These are phyloP conservation scores for Tiaroga cobitis DNA, from an alignment of 2,797 vertebrate species.

Conservation along the genomic window DNA sequence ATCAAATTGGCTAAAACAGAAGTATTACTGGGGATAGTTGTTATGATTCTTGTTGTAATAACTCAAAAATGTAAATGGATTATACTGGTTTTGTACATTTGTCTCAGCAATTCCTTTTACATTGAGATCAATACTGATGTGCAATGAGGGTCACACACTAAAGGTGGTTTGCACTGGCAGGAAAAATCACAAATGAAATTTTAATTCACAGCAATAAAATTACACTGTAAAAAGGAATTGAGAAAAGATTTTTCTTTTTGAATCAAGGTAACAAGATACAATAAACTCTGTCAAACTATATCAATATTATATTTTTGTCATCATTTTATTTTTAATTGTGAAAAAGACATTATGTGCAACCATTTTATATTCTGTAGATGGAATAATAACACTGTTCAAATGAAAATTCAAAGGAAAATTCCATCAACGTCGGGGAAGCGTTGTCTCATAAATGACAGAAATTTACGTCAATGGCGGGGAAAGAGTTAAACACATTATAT, in stretches of 20 bases:
- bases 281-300: background rate
- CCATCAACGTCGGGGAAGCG: too few relatives aligned
- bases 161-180: background rate
- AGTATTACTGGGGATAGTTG: background rate
- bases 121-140: background rate
- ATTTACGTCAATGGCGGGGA: too few relatives aligned
- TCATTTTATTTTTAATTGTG: too few relatives aligned
- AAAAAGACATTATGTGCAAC: background rate
- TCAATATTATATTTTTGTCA: too few relatives aligned
- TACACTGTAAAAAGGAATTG: background rate
- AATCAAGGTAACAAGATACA: background rate
- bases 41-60: background rate
- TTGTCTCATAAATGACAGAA: too few relatives aligned
- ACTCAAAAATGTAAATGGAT: background rate
- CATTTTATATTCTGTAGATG: background rate
- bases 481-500: background rate
- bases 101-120: background rate
- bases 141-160: background rate
- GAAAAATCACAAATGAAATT: background rate
- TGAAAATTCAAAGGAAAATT: background rate
- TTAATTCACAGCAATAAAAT: background rate
- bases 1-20: background rate
- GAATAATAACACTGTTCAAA: background rate
- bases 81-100: background rate
- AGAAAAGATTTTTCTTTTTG: background rate